These are phyloP conservation scores for Drosophila ambigua DNA, from an alignment of 1,140 invertebrate species.

Conservation along the genomic window DNA sequence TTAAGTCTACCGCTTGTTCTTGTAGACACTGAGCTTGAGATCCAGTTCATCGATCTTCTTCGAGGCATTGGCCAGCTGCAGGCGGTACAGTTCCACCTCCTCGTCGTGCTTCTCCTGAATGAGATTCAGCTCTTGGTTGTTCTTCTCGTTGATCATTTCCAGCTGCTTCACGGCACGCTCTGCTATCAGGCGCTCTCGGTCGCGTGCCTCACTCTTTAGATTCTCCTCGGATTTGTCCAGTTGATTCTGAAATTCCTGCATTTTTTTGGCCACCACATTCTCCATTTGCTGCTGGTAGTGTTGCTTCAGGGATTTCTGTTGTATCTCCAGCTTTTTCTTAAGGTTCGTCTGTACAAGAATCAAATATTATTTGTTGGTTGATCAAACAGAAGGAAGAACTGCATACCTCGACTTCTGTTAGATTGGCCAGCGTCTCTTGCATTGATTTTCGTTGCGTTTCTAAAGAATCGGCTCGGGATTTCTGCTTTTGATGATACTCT, in stretches of 20 bases:
- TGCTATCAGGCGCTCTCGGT: constrained; percentile 87
- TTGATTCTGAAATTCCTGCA: constrained; percentile 91
- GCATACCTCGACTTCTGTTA: constrained; percentile 74
- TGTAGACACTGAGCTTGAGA: constrained; percentile 85
- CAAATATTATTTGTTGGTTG: not conserved
- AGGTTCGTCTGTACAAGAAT: constrained; percentile 52
- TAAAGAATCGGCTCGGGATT: constrained; percentile 62
- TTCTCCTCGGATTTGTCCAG: constrained; percentile 88
- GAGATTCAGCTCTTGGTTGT: constrained; percentile 89
- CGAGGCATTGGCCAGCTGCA: constrained; percentile 87
- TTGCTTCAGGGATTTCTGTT: constrained; percentile 88
- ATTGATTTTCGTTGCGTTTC: constrained; percentile 71
- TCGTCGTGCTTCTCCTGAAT: constrained; percentile 91
- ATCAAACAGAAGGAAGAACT: too few species aligned
- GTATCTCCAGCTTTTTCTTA: constrained; percentile 87
- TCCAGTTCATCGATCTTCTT: constrained; percentile 88
- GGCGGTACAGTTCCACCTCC: constrained; percentile 88
- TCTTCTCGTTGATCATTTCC: constrained; percentile 89
- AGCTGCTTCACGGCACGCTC: constrained; percentile 89
- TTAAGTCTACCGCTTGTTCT: constrained; percentile 81
- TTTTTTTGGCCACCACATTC: constrained; percentile 89
- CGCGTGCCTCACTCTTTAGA: constrained; percentile 87
- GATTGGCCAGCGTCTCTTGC: constrained; percentile 66
- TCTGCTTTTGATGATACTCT: constrained; percentile 80
- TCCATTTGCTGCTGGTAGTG: constrained; percentile 93